Evolutionary conservation across 2,113 vertebrate species (phyloP).

Genomic region (Aleadryas rufinucha): DNA sequence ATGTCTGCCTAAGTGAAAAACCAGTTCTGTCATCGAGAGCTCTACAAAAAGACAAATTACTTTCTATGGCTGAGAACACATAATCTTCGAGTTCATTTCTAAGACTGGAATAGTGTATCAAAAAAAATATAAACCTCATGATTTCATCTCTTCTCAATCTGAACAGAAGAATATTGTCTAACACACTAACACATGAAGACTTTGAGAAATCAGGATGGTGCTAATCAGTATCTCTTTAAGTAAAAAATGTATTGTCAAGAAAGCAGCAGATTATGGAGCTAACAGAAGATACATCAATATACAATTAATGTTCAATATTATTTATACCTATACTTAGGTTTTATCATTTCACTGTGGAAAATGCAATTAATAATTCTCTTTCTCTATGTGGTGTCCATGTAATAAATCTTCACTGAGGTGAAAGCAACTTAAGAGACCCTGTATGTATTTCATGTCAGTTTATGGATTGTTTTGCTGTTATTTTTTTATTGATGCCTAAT

Average conservation of each 20-base stretch:
- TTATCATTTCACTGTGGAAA: neutral
- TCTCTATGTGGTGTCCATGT: neutral
- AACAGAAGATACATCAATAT: neutral
- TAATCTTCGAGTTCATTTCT: constrained; percentile 33
- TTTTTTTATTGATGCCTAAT: neutral
- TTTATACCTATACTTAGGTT: neutral
- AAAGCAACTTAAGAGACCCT: neutral
- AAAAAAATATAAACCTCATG: neutral
- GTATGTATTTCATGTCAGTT: neutral
- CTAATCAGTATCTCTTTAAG: neutral
- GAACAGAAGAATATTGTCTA: neutral
- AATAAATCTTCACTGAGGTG: neutral
- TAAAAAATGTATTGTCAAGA: neutral
- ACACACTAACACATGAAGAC: neutral
- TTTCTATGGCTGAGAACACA: neutral
- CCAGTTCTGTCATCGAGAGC: neutral
- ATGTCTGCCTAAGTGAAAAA: neutral
- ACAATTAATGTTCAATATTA: neutral
- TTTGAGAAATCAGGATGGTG: neutral
- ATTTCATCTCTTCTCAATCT: neutral
- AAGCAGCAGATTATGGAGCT: neutral
- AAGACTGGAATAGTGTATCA: neutral
- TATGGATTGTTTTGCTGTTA: neutral
- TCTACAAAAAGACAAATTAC: constrained; percentile 31
- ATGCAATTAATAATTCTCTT: neutral